A percentile compares a stretch with the other conserved stretches of the same genome.
phyloP scores from a whole-genome alignment of 2,797 vertebrate genomes.

The Darevskia mixta region DNA sequence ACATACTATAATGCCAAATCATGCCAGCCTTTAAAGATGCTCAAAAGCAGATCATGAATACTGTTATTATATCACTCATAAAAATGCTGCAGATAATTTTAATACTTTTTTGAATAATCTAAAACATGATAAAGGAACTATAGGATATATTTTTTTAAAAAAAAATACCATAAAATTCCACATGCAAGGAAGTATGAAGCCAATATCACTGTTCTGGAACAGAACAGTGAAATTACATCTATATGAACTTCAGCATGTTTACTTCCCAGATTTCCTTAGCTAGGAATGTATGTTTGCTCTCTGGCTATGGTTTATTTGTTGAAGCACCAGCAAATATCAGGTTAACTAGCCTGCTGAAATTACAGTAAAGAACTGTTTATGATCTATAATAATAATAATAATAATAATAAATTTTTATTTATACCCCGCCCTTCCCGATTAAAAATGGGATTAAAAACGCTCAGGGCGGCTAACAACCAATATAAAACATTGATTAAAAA shows the following conservation, averaged over 20 bases:
- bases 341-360: neutral
- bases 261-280: neutral
- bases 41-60: slow-evolving; percentile 36
- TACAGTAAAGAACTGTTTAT: neutral
- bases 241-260: neutral
- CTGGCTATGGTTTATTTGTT: neutral
- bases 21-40: slow-evolving; percentile 24
- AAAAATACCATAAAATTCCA: neutral
- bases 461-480: too few species aligned
- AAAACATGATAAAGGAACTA: neutral
- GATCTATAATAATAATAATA: neutral
- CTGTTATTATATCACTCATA: neutral
- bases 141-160: neutral
- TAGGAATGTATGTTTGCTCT: neutral
- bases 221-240: neutral
- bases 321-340: neutral
- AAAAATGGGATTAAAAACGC: too few species aligned
- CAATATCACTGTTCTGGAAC: neutral
- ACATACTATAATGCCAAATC: slow-evolving; percentile 4
- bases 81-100: neutral
- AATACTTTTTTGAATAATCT: neutral
- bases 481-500: too few species aligned
- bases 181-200: neutral
- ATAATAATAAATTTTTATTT: too few species aligned
- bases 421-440: too few species aligned